Base-by-base conservation (phyloP, 1,140 invertebrate species). In the Laupala kohalensis region DNA sequence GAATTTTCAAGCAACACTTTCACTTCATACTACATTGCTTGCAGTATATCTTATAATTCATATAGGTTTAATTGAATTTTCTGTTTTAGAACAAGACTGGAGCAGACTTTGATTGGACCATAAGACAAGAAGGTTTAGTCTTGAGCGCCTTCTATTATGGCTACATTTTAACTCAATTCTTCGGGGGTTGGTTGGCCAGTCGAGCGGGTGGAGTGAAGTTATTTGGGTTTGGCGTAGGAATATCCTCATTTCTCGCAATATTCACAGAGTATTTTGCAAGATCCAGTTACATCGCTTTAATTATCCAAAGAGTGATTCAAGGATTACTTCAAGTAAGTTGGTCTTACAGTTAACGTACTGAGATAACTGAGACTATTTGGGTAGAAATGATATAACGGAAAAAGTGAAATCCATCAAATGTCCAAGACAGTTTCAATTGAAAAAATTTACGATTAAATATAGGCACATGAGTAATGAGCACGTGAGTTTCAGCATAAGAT, bases 301-400 rank as follows among this genome's bases (percentile, higher is more conserved):
- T 97, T 24, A 83, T 84, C 3, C 82, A 94, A 0, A 82, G 95
- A 74, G 87, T 96, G n/a, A 78, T 95, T 24, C 92, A 95, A 82
- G 95, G 95, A 64, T 78, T 97, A 63, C 94, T 91, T 78, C 93
- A 96, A 86, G 92, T 93, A 81, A 76, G 76, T 13, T 6, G 19
- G 37, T 2, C 37, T 53, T 2, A 4, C 9, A 1, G 19, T 53
- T 53, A n/a, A 53, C 37, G n/a, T n/a, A n/a, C n/a, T n/a, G n/a
- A n/a, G n/a, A n/a, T n/a, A n/a, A n/a, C n/a, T n/a, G n/a, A n/a
- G n/a, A n/a, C n/a, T n/a, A n/a, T n/a, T n/a, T n/a, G n/a, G n/a
- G n/a, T n/a, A n/a, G n/a, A n/a, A n/a, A n/a, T n/a, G n/a, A n/a
- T n/a, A n/a, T n/a, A n/a, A n/a, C n/a, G n/a, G n/a, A n/a, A n/a